Percentiles rank a stretch among this genome's conserved stretches.
phyloP scores from a whole-genome alignment of 1,140 invertebrate genomes.

The Hydropsyche tenuis region DNA sequence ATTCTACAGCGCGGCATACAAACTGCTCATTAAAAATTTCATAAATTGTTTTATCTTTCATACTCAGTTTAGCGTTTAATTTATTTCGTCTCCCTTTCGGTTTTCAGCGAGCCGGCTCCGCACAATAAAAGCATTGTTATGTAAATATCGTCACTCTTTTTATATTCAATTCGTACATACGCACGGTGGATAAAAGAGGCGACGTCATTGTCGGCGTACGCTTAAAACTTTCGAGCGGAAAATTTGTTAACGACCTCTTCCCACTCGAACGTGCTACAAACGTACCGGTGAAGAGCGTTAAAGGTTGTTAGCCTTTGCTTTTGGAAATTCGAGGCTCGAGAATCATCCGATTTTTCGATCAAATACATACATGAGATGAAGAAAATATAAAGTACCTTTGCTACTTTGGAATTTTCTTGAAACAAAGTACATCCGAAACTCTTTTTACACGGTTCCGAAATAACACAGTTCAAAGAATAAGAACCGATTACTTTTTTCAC shows the following conservation, averaged over 20 bases:
- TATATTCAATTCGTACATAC: conserved; percentile 25
- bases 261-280: not conserved
- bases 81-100: conserved; percentile 8
- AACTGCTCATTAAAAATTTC: conserved; percentile 41
- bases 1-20: conserved; percentile 34
- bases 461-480: no score
- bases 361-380: no score
- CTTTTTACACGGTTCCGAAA: no score
- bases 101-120: no score
- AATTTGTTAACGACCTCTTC: conserved; percentile 31
- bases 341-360: no score
- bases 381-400: no score
- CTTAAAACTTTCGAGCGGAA: conserved; percentile 25
- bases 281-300: no score
- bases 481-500: no score
- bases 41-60: conserved; percentile 43
- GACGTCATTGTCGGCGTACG: not conserved
- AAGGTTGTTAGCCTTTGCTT: no score
- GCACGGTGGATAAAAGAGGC: not conserved
- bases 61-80: conserved; percentile 42
- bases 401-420: no score
- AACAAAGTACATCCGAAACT: no score
- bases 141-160: conserved; percentile 33
- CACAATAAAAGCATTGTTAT: conserved; percentile 26
- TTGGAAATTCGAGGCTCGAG: no score